Base-by-base conservation (phyloP, 2,113 vertebrate species). In the Amphiprion percula region DNA sequence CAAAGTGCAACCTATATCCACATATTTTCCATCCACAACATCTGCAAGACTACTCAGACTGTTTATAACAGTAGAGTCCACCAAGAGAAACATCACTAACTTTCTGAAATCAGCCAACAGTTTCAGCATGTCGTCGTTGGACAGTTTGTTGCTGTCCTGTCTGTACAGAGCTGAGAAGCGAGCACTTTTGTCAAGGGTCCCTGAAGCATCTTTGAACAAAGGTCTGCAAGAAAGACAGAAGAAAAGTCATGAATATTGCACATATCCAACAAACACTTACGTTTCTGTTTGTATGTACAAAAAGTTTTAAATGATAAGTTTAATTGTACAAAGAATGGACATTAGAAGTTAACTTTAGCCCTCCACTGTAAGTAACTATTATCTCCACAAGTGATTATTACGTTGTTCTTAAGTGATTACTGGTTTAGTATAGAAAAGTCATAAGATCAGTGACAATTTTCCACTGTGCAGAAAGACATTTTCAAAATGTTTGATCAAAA, bases 71-170 rank as follows among this genome's bases (percentile, higher is more conserved):
- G 21, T 21, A 21, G 21, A 64, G 28, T 37, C 16, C 2, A 10
- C 17, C 46, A 3, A 16, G 10, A 28, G 49, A 58, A 23, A 62
- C 23, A 9, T 47, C 55, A 97, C 98, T 96, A 83, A 99, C 98
- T 99, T 99, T 77, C 95, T 96, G 93, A 98, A 99, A 92, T 99
- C 98, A 19, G 96, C 95, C 71, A 99, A 95, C 50, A 98, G 92
- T 92, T 98, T 99, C 82, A 99, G 94, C 97, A 99, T 95, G 83
- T 99, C 97, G 4, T 99, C 98, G 12, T 99, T 98, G 72, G 97
- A 98, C 53, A 99, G 95, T 77, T 99, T 99, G 94, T 97, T 99
- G 94, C 96, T 95, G 88, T 99, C 98, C 88, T 99, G 98, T 82
- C 96, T 94, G 93, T 97, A 99, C 76, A 99, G 94, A 77, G 98